Percentiles rank a stretch among this genome's conserved stretches.
These are phyloP conservation scores for Spondyliosoma cantharus DNA, from an alignment of 2,797 vertebrate species.

Conservation along the genomic window DNA sequence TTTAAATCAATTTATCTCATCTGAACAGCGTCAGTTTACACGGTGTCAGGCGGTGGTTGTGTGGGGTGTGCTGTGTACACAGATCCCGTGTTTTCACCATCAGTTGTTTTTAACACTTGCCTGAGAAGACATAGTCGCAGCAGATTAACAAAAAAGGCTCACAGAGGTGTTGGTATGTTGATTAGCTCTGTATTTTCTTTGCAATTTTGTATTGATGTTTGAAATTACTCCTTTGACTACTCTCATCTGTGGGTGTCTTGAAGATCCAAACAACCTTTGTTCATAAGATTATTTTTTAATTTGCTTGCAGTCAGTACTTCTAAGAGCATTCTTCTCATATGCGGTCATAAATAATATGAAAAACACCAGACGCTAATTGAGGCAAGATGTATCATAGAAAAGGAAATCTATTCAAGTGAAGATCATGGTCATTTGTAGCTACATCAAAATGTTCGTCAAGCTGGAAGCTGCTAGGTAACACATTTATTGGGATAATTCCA, in stretches of 20 bases:
- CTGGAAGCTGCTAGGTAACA: constrained; percentile 18
- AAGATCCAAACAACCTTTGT: constrained; percentile 54
- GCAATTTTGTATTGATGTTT: constrained; percentile 47
- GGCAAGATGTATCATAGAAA: constrained; percentile 10
- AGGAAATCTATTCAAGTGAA: constrained; percentile 22
- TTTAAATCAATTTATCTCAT: constrained; percentile 79
- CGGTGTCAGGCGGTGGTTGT: constrained; percentile 33
- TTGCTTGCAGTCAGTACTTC: constrained; percentile 29
- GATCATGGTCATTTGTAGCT: constrained; percentile 35
- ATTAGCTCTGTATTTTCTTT: constrained; percentile 37
- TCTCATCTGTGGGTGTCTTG: constrained; percentile 36
- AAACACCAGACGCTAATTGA: constrained; percentile 42
- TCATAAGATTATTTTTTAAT: constrained; percentile 47
- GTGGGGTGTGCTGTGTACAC: constrained; percentile 20
- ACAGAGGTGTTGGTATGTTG: constrained; percentile 27
- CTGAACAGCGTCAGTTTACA: constrained; percentile 64
- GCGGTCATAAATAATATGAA: constrained; percentile 10
- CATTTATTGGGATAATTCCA: constrained; percentile 21
- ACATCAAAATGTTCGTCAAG: constrained; percentile 40
- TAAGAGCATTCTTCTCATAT: constrained; percentile 22
- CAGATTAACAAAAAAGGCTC: constrained; percentile 43
- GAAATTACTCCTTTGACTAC: constrained; percentile 33
- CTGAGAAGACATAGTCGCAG: constrained; percentile 29
- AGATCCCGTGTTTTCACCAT: constrained; percentile 35
- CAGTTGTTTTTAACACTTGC: constrained; percentile 9